A percentile compares a stretch with the other conserved stretches of the same genome.
Evolutionary conservation across 2,113 vertebrate genomes (phyloP).

Genomic region (Redunca redunca): DNA sequence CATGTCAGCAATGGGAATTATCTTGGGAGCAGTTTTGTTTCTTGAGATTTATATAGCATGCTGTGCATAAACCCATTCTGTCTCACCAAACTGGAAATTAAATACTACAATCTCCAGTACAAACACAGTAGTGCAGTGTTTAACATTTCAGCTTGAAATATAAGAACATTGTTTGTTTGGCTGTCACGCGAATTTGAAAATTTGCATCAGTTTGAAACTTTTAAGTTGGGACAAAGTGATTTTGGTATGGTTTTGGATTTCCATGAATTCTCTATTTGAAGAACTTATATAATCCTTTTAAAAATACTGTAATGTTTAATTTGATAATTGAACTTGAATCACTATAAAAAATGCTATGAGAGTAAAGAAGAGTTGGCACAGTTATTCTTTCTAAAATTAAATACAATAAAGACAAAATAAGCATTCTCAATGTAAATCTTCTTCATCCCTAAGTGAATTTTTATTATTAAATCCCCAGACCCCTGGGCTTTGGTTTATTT

Average conservation of each 20-base stretch:
- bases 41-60: not conserved
- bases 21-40: not conserved
- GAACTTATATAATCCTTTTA: conserved; percentile 14
- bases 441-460: not conserved
- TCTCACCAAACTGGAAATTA: conserved; percentile 9
- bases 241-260: conserved; percentile 37
- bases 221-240: conserved; percentile 14
- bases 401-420: not conserved
- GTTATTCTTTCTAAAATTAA: conserved; percentile 22
- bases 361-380: conserved; percentile 3
- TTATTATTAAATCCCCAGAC: not conserved
- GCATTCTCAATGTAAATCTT: not conserved
- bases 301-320: conserved; percentile 27
- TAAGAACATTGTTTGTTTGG: conserved; percentile 31
- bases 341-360: not conserved
- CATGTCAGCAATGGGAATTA: not conserved
- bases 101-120: not conserved
- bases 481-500: not conserved
- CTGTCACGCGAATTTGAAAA: conserved; percentile 44
- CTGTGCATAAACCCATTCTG: not conserved
- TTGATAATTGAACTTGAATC: conserved; percentile 29
- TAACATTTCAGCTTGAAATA: conserved; percentile 27
- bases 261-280: not conserved
- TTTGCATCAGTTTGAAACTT: conserved; percentile 21
- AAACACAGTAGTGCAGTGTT: conserved; percentile 11